These are phyloP conservation scores for Coleophora flavipennella DNA, from an alignment of 2,888 invertebrate genomes.

Conservation along the genomic window DNA sequence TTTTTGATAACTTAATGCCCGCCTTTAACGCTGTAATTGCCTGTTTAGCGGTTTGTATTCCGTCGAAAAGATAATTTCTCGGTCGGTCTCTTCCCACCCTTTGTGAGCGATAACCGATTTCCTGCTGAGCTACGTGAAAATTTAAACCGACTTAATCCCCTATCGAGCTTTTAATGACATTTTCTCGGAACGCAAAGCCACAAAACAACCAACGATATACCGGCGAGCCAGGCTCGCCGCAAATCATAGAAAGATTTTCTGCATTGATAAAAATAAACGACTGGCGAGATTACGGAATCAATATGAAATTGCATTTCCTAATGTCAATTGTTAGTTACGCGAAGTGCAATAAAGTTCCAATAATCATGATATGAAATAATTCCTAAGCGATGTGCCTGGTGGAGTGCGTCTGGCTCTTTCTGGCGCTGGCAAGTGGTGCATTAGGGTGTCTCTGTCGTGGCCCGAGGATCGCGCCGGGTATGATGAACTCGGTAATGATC, in stretches of 20 bases:
- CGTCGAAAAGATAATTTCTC: conserved; percentile 65
- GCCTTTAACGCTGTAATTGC: conserved; percentile 67
- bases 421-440: conserved; percentile 12
- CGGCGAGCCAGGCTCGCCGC: conserved; percentile 58
- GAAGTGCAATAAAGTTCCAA: conserved; percentile 73
- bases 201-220: conserved; percentile 54
- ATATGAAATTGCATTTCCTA: conserved; percentile 73
- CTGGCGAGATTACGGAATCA: conserved; percentile 65
- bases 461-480: conserved; percentile 67
- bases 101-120: conserved; percentile 64
- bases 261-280: conserved; percentile 70
- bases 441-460: conserved; percentile 45
- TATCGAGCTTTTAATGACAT: conserved; percentile 69
- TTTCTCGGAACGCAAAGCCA: conserved; percentile 54
- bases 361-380: conserved; percentile 72
- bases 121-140: conserved; percentile 67
- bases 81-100: conserved; percentile 67
- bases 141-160: conserved; percentile 64
- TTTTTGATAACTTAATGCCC: conserved; percentile 67
- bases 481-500: conserved; percentile 74
- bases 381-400: conserved; percentile 58
- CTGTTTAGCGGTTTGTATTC: conserved; percentile 65
- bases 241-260: conserved; percentile 71
- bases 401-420: conserved; percentile 34
- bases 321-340: conserved; percentile 72